phyloP scores from a whole-genome alignment of 2,888 invertebrate species.

The Malacosoma neustria region DNA sequence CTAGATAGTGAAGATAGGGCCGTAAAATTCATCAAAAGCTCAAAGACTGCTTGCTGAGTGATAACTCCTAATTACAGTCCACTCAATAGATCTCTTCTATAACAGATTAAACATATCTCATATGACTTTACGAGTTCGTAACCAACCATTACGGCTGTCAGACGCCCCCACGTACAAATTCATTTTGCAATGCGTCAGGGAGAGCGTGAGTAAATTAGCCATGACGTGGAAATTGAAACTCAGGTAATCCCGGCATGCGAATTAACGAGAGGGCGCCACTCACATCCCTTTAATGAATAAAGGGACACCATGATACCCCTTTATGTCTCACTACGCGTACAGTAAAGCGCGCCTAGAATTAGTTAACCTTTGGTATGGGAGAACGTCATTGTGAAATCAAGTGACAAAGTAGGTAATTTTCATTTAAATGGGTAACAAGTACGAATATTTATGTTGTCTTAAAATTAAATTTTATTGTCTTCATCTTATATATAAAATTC shows the following conservation, averaged over 20 bases:
- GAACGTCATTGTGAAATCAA: background rate
- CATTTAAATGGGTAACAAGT: no score
- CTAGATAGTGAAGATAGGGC: no score
- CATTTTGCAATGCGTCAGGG: constrained; percentile 7
- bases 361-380: background rate
- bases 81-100: background rate
- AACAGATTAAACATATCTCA: constrained; percentile 22
- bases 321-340: background rate
- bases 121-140: constrained; percentile 3
- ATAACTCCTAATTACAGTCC: no score
- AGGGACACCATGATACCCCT: constrained; percentile 8
- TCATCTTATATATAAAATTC: no score
- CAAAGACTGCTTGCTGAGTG: no score
- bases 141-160: background rate
- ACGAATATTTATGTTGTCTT: no score
- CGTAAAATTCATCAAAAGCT: no score
- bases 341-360: background rate
- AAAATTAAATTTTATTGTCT: no score
- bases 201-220: constrained; percentile 41
- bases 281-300: constrained; percentile 11
- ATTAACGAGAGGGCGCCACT: constrained; percentile 16
- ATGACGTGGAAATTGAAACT: constrained; percentile 51
- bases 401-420: no score
- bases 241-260: constrained; percentile 26
- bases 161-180: constrained; percentile 3